Base-by-base conservation (phyloP, 2,888 invertebrate genomes). In the Caenorhabditis sp. region DNA sequence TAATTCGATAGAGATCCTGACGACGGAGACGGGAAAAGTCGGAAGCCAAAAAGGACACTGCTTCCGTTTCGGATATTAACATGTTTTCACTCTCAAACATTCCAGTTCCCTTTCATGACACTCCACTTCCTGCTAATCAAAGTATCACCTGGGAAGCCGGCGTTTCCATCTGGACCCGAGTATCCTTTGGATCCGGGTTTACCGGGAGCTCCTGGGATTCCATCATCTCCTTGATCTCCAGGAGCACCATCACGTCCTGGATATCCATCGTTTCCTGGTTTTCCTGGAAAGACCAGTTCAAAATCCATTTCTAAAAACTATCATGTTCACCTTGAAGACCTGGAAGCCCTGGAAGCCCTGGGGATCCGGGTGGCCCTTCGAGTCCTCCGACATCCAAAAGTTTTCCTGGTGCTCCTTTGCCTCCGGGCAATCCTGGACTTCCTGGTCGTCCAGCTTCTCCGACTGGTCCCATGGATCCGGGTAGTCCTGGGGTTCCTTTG, bases 161-260 rank as follows among this genome's bases (percentile, higher is more conserved):
- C 83, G 19, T 70, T 70, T 73, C 87, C 87, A 73, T 85, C 81
- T 28, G 77, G 81, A 8, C 87, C 87, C 4, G 76, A 70, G 54
- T 80, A 81, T 61, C 86, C 87, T 24, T 58, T 66, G 2, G 56
- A 47, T 38, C 87, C 89, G 10, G 83, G 86, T 63, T 76, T 73
- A 31, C 89, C 89, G 14, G 87, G 85, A 19, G 56, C 70, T 26
- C 89, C 89, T 5, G 82, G 82, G 24, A 76, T 58, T 61, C 88
- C 88, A n/a, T 83, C 80, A 6, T 77, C 82, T 80, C 88, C 88
- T 8, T 76, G 77, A 12, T 82, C 80, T 73, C 87, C 87, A 16
- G 84, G 85, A 6, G 73, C 66, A n/a, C 89, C 89, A 56, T 87
- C 84, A 14, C 82, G 72, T 75, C 89, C 89, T 2, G 85, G 82